Conservation (phyloP, 2,113 vertebrate genomes). For the Condylura cristata region DNA sequence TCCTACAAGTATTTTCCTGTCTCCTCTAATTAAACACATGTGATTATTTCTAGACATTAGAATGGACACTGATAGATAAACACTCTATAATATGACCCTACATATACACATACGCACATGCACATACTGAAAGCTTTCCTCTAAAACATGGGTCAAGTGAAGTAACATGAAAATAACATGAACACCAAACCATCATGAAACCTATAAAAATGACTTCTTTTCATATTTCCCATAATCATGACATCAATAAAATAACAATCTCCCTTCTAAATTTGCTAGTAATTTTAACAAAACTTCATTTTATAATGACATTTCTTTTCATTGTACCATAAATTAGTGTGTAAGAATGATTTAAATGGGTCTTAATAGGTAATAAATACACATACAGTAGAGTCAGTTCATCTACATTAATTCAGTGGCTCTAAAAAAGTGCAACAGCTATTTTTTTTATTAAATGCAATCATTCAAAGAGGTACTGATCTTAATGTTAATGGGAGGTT, state of each 20-base stretch:
- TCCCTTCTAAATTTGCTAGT: conserved; percentile 3
- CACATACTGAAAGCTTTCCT: neutral
- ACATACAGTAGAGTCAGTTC: neutral
- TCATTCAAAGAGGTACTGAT: neutral
- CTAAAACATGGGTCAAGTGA: neutral
- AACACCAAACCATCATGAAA: neutral
- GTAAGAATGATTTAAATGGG: neutral
- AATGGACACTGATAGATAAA: neutral
- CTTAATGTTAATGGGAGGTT: neutral
- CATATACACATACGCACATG: neutral
- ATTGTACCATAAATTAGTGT: neutral
- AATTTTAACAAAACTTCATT: neutral
- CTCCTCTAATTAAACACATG: neutral
- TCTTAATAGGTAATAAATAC: neutral
- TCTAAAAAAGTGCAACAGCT: neutral
- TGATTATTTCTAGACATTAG: neutral
- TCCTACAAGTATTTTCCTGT: neutral
- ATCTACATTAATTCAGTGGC: neutral
- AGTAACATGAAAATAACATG: neutral
- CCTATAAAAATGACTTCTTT: neutral
- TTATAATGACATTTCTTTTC: neutral
- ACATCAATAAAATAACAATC: neutral
- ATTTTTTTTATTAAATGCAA: neutral
- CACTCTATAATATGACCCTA: neutral
- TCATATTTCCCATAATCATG: neutral